Base-by-base conservation (phyloP, 1,140 invertebrate species). In the Saxidomus purpurata region DNA sequence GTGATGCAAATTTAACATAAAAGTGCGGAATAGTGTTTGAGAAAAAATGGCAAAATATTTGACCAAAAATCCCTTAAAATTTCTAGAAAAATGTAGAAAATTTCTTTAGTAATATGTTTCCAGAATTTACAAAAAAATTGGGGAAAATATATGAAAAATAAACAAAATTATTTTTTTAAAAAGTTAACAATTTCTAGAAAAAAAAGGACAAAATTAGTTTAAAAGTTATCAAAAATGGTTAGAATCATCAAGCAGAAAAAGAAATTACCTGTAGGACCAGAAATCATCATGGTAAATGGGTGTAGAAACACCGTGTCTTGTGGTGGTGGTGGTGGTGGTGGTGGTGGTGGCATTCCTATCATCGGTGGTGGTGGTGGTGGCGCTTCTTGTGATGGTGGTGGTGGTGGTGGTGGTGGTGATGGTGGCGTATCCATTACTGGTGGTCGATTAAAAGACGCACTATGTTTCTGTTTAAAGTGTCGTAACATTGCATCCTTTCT, bases 401-500 rank as follows among this genome's bases (percentile, higher is more conserved):
- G 17, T 19, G 13, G 77, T 55, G n/a, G 77, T 34, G 77, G 15
- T 81, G 47, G 47, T 81, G 47, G 77, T 81, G 43, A 47, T 55
- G 77, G 31, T 59, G 77, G 47, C n/a, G 47, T 19, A 47, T 43
- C 43, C 28, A 47, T 8, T 49, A 36, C 25, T 79, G 76, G n/a
- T n/a, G n/a, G n/a, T n/a, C 36, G 43, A 4, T 28, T 52, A 2
- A 36, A 52, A 55, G 77, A 81, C 77, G 17, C 77, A 28, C 28
- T 31, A 81, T 81, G 77, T 81, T 81, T 81, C 47, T 81, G 77
- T 55, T 55, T 81, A 36, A 55, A 55, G 31, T 81, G 77, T 81
- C 52, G 15, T 38, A 81, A 81, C 77, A 81, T 81, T 47, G 77
- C 52, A 81, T 81, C 77, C 28, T 55, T 55, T 55, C 77, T 81